These are phyloP conservation scores for Pocillopora damicornis DNA, from an alignment of 64 coral and sea anemone genomes.

Conservation along the genomic window DNA sequence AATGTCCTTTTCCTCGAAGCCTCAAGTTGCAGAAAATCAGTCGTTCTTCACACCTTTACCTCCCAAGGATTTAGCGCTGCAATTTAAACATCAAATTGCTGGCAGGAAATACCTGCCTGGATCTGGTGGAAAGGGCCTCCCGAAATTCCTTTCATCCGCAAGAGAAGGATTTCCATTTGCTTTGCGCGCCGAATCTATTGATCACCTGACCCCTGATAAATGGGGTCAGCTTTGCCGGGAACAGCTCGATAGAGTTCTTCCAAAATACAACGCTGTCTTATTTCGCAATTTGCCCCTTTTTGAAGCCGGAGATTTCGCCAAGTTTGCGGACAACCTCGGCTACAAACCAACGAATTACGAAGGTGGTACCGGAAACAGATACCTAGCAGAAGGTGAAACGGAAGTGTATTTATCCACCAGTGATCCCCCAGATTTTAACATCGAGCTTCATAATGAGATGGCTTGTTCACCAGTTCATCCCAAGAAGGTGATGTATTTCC, in stretches of 20 bases:
- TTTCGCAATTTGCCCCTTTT: slow-evolving; percentile 68
- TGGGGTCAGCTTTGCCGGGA: slow-evolving; percentile 61
- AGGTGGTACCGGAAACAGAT: slow-evolving; percentile 70
- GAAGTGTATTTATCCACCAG: slow-evolving; percentile 62
- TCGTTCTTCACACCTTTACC: slow-evolving; percentile 24
- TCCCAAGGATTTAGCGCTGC: slow-evolving; percentile 17
- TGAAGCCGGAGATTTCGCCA: slow-evolving; percentile 48
- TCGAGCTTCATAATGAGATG: slow-evolving; percentile 97
- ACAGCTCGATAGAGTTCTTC: slow-evolving; percentile 48
- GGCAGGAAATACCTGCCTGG: slow-evolving; percentile 71
- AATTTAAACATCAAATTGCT: slow-evolving; percentile 51
- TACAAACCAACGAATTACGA: slow-evolving; percentile 66
- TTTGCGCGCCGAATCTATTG: slow-evolving; percentile 23
- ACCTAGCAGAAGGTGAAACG: slow-evolving; percentile 14
- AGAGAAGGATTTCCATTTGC: slow-evolving; percentile 61
- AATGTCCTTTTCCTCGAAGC: slow-evolving; percentile 12
- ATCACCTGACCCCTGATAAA: slow-evolving; percentile 24
- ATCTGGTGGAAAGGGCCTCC: slow-evolving; percentile 53
- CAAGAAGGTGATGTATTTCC: slow-evolving; percentile 43
- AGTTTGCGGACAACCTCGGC: slow-evolving; percentile 50
- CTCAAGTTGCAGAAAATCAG: slow-evolving; percentile 29
- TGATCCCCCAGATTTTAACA: slow-evolving; percentile 60
- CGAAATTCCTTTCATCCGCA: slow-evolving; percentile 57
- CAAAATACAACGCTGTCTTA: slow-evolving; percentile 58
- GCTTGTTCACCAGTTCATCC: slow-evolving; percentile 71